Conservation (phyloP, 2,888 invertebrate genomes). For the Catocala nupta region DNA sequence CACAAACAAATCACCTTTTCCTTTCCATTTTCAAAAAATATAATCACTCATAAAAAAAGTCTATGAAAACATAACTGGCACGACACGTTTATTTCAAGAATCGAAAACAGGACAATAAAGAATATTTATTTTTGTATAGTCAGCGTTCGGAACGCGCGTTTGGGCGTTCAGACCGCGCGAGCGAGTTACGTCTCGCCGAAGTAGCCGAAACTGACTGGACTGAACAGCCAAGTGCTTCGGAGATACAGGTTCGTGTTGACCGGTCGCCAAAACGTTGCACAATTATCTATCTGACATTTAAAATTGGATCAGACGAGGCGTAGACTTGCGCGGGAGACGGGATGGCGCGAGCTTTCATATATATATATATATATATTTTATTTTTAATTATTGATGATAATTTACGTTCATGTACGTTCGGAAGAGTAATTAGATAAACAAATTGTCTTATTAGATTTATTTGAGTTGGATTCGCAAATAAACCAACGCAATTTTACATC, state of each 20-base stretch:
- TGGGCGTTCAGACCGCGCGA: slow-evolving; percentile 36
- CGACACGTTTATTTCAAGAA: slow-evolving; percentile 52
- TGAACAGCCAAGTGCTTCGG: slow-evolving; percentile 71
- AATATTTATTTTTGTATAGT: slow-evolving; percentile 21
- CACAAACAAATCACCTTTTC: slow-evolving; percentile 76
- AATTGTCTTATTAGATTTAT: not conserved
- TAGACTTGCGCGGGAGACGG: slow-evolving; percentile 64
- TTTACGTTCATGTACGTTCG: not conserved
- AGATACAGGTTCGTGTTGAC: slow-evolving; percentile 76
- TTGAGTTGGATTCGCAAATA: not conserved
- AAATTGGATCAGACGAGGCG: slow-evolving; percentile 82
- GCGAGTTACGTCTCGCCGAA: slow-evolving; percentile 28
- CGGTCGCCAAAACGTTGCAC: slow-evolving; percentile 82
- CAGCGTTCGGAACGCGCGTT: slow-evolving; percentile 47
- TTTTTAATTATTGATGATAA: not conserved
- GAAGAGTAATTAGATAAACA: not conserved
- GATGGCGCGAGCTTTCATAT: slow-evolving; percentile 36
- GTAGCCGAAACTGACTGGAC: slow-evolving; percentile 44
- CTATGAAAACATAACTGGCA: slow-evolving; percentile 59
- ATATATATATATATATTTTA: slow-evolving; percentile 24
- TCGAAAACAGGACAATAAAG: slow-evolving; percentile 45
- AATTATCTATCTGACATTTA: slow-evolving; percentile 87
- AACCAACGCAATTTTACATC: not conserved
- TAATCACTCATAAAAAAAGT: slow-evolving; percentile 38
- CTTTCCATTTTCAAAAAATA: slow-evolving; percentile 73